A percentile compares a stretch with the other conserved stretches of the same genome.
Evolutionary conservation across 2,113 vertebrate genomes (phyloP).

Genomic region (Gila orcuttii): DNA sequence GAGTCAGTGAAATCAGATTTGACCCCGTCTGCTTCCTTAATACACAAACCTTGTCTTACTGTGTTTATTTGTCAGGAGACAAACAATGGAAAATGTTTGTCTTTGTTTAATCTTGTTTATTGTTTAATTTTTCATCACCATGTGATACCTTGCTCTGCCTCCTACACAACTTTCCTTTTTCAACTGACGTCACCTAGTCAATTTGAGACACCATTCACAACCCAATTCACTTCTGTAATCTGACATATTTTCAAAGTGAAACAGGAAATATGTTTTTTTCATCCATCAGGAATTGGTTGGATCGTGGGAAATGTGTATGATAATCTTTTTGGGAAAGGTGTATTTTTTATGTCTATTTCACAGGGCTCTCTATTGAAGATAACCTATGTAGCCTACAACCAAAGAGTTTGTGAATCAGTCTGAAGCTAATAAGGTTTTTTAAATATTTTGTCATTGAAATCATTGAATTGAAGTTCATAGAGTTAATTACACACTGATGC

Average conservation of each 20-base stretch:
- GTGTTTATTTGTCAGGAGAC: background rate
- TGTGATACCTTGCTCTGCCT: background rate
- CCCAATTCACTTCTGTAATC: background rate
- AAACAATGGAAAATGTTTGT: background rate
- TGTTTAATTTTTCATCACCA: slow-evolving; percentile 4
- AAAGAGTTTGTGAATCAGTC: background rate
- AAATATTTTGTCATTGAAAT: background rate
- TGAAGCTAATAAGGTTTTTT: background rate
- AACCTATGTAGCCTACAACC: slow-evolving; percentile 2
- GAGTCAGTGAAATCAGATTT: background rate
- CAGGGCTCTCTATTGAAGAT: background rate
- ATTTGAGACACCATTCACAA: background rate
- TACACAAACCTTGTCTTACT: background rate
- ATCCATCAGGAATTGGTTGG: background rate
- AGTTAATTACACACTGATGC: slow-evolving; percentile 22
- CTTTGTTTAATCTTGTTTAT: slow-evolving; percentile 11
- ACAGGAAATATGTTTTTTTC: background rate
- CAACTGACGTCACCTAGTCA: background rate
- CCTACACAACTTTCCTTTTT: slow-evolving; percentile 1
- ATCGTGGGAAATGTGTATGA: background rate
- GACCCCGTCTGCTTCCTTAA: background rate
- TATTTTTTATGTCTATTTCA: background rate
- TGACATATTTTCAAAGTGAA: background rate
- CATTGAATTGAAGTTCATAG: background rate
- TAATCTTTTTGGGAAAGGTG: background rate